phyloP scores from a whole-genome alignment of 2,113 vertebrate species.

The Ciconia boyciana region DNA sequence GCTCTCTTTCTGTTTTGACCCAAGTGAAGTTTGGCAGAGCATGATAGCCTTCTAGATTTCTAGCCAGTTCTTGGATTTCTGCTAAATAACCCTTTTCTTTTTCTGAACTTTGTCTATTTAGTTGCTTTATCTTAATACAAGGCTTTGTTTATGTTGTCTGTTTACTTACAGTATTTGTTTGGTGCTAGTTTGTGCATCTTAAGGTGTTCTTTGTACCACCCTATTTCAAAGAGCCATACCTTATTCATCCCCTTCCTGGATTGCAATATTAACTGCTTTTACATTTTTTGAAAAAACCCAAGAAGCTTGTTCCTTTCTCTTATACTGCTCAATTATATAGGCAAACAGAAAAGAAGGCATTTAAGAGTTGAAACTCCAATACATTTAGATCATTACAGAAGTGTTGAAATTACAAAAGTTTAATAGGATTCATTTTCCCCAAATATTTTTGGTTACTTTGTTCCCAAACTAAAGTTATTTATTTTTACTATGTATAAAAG shows the following conservation, averaged over 20 bases:
- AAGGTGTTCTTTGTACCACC: not conserved
- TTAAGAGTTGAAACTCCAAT: not conserved
- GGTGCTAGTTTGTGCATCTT: not conserved
- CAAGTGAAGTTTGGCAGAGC: not conserved
- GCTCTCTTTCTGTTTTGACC: not conserved
- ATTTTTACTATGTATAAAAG: not conserved
- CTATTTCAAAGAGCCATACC: not conserved
- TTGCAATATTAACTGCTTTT: not conserved
- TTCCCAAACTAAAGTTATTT: not conserved
- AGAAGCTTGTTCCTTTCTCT: not conserved
- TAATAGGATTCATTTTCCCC: not conserved
- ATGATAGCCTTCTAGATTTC: not conserved
- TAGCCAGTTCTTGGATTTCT: not conserved
- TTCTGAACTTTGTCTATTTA: not conserved
- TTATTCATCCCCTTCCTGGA: not conserved
- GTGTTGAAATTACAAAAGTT: not conserved
- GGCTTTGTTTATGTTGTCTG: not conserved
- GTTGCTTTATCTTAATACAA: not conserved
- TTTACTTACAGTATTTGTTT: not conserved
- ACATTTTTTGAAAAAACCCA: not conserved
- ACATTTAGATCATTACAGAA: not conserved
- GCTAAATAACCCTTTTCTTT: not conserved
- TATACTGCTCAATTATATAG: not conserved
- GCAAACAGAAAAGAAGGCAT: not conserved
- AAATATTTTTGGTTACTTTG: not conserved